Percentiles rank a stretch among this genome's conserved stretches.
These are phyloP conservation scores for Drosophila sechellia DNA, from an alignment of 1,140 invertebrate genomes.

Conservation along the genomic window DNA sequence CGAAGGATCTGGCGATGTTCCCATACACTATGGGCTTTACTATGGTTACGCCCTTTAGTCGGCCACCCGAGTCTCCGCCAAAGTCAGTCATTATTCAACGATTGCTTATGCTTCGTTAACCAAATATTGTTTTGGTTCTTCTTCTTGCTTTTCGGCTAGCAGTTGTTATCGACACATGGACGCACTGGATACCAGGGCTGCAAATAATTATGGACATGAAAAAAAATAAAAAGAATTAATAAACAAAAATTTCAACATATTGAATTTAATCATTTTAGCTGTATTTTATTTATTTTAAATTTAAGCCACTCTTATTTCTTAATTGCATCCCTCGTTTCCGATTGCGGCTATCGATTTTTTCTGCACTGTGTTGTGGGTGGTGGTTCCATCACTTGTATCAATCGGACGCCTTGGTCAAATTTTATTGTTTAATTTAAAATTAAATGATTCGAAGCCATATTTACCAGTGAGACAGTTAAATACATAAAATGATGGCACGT, in stretches of 20 bases:
- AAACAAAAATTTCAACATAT: not conserved
- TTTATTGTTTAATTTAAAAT: conserved; percentile 1
- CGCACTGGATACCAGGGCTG: not conserved
- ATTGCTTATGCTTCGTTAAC: conserved; percentile 48
- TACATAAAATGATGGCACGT: conserved; percentile 88
- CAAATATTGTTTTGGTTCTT: conserved; percentile 35
- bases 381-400: conserved; percentile 14
- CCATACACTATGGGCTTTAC: conserved; percentile 99
- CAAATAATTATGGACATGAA: not conserved
- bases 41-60: conserved; percentile 94
- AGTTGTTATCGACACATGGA: conserved; percentile 32
- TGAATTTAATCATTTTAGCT: not conserved
- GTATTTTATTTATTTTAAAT: not conserved
- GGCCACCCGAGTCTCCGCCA: conserved; percentile 92
- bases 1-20: conserved; percentile 97
- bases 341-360: conserved; percentile 16
- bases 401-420: conserved; percentile 8
- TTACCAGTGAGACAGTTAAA: not conserved
- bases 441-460: conserved; percentile 3
- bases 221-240: not conserved
- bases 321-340: not conserved
- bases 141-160: not conserved
- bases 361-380: not conserved
- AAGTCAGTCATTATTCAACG: conserved; percentile 89
- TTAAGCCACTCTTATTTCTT: not conserved